Percentiles rank a stretch among this genome's conserved stretches.
phyloP scores from a whole-genome alignment of 2,797 vertebrate species.

The Pseudochaenichthys georgianus region DNA sequence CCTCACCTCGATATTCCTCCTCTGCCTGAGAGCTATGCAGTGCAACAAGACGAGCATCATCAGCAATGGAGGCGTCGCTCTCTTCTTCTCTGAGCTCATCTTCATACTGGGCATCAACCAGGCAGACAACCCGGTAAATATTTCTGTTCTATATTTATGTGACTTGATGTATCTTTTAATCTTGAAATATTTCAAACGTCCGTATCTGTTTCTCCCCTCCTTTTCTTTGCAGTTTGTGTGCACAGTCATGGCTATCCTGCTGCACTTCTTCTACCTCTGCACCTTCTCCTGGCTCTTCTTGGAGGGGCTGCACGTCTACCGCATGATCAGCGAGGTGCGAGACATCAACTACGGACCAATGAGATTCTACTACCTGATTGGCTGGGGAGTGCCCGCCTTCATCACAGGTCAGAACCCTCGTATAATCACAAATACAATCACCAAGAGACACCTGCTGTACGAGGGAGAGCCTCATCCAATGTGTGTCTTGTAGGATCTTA shows the following conservation, averaged over 20 bases:
- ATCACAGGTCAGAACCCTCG: conserved; percentile 87
- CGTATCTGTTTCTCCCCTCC: not conserved
- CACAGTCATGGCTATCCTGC: conserved; percentile 95
- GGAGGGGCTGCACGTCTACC: conserved; percentile 94
- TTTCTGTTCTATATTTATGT: not conserved
- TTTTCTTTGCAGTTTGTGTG: conserved; percentile 89
- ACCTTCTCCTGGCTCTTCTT: conserved; percentile 96
- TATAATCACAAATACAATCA: not conserved
- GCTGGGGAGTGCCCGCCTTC: conserved; percentile 96
- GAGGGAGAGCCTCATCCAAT: not conserved
- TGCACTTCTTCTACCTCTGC: conserved; percentile 97
- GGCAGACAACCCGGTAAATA: conserved; percentile 89
- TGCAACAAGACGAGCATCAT: conserved; percentile 93
- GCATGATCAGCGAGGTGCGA: conserved; percentile 91
- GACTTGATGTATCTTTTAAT: not conserved
- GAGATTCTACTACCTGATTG: conserved; percentile 97
- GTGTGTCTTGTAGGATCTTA: too few species aligned
- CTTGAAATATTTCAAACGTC: conserved; percentile 1
- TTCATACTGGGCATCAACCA: conserved; percentile 97
- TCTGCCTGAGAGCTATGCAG: conserved; percentile 85
- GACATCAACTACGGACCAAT: conserved; percentile 95
- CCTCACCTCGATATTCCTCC: conserved; percentile 90
- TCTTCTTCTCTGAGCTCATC: conserved; percentile 92
- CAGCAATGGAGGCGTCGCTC: conserved; percentile 87
- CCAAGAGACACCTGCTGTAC: not conserved